A percentile compares a stretch with the other conserved stretches of the same genome.
These are phyloP conservation scores for Bugulina stolonifera DNA, from an alignment of 2,888 invertebrate genomes.

Conservation along the genomic window DNA sequence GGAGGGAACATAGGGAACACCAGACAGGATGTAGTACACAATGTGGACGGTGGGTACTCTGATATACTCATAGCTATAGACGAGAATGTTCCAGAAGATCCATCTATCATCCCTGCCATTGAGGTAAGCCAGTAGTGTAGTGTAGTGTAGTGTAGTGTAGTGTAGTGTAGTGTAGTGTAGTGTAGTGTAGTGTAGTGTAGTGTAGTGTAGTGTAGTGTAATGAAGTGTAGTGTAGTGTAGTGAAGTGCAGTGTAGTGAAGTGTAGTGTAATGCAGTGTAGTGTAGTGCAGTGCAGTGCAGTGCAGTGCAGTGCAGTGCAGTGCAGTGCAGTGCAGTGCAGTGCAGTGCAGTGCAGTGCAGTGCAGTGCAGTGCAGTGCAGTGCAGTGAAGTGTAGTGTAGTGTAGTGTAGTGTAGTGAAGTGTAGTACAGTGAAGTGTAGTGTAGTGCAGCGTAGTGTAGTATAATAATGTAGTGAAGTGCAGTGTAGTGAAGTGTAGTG, in stretches of 20 bases:
- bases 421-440: no score
- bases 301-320: constrained; percentile 29
- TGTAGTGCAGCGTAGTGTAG: no score
- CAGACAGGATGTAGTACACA: neutral
- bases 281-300: constrained; percentile 29
- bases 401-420: constrained; percentile 7
- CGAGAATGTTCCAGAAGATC: constrained; percentile 9
- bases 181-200: constrained; percentile 28
- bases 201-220: constrained; percentile 29
- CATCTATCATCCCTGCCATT: neutral
- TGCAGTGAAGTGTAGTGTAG: constrained; percentile 9
- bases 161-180: constrained; percentile 28
- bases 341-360: constrained; percentile 26
- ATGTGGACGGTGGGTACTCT: neutral
- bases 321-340: constrained; percentile 28
- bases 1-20: neutral
- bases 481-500: no score
- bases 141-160: constrained; percentile 27
- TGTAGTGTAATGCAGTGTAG: constrained; percentile 28
- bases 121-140: neutral
- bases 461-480: no score
- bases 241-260: constrained; percentile 29
- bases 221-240: constrained; percentile 29
- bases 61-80: constrained; percentile 8
- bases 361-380: constrained; percentile 27